A percentile compares a stretch with the other conserved stretches of the same genome.
Evolutionary conservation across 2,888 invertebrate species (phyloP).

Genomic region (Notodonta dromedarius): DNA sequence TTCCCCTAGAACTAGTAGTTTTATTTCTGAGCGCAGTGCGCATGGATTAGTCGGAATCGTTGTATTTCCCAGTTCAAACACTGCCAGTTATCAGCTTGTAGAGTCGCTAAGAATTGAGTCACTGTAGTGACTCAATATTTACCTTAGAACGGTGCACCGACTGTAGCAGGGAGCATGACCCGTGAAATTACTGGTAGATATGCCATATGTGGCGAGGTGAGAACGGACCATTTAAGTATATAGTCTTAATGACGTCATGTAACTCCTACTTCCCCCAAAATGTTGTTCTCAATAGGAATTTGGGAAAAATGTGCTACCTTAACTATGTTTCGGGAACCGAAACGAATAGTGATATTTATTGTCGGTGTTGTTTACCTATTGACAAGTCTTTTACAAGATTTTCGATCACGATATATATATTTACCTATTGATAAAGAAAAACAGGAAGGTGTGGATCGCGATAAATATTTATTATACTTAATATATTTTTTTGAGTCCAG

Average conservation of each 20-base stretch:
- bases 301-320: too few relatives aligned
- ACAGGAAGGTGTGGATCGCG: too few relatives aligned
- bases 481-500: too few relatives aligned
- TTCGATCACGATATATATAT: too few relatives aligned
- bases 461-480: too few relatives aligned
- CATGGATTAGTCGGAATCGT: not conserved
- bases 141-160: not conserved
- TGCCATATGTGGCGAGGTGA: not conserved
- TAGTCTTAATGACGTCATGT: not conserved
- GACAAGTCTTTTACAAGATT: too few relatives aligned
- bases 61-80: slow-evolving; percentile 5
- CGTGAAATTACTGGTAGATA: not conserved
- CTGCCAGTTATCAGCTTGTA: not conserved
- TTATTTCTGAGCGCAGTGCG: not conserved
- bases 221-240: not conserved
- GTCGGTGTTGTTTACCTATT: too few relatives aligned
- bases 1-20: not conserved
- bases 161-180: not conserved
- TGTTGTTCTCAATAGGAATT: too few relatives aligned
- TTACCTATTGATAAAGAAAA: too few relatives aligned
- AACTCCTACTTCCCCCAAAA: too few relatives aligned
- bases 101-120: not conserved
- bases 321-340: too few relatives aligned
- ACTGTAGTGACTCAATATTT: not conserved
- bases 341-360: too few relatives aligned